Conservation (phyloP, 2,113 vertebrate species). For the Corythoichthys intestinalis region DNA sequence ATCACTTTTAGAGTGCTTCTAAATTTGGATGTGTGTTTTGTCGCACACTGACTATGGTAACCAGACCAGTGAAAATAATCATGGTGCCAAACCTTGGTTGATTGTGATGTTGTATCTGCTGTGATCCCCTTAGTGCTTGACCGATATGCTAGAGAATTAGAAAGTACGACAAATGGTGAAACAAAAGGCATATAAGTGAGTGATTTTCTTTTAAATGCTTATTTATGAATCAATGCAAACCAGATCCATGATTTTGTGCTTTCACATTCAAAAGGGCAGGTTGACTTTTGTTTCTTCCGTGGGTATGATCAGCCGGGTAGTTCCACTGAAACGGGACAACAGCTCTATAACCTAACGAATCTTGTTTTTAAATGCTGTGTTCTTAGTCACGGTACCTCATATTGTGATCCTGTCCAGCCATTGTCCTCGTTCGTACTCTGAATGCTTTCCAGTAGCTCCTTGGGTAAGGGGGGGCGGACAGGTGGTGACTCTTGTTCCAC, state of each 20-base stretch:
- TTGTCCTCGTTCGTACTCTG: slow-evolving; percentile 32
- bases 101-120: slow-evolving; percentile 46
- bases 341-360: not conserved
- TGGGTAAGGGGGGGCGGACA: slow-evolving; percentile 66
- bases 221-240: slow-evolving; percentile 33
- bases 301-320: slow-evolving; percentile 45
- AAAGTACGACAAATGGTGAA: not conserved
- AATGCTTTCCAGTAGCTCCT: slow-evolving; percentile 54
- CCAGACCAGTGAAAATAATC: slow-evolving; percentile 19
- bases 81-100: slow-evolving; percentile 61
- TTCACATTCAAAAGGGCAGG: slow-evolving; percentile 55
- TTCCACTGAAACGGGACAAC: slow-evolving; percentile 46
- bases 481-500: slow-evolving; percentile 63
- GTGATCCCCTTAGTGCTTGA: slow-evolving; percentile 55
- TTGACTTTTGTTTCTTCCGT: slow-evolving; percentile 48
- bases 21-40: slow-evolving; percentile 42
- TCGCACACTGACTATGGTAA: slow-evolving; percentile 15
- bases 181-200: not conserved
- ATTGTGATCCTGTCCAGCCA: slow-evolving; percentile 49
- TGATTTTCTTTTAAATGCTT: not conserved
- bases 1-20: slow-evolving; percentile 46
- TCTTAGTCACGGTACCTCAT: slow-evolving; percentile 47
- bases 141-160: slow-evolving; percentile 42
- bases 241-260: slow-evolving; percentile 44
- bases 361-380: not conserved